Conservation (phyloP, 1,140 invertebrate genomes). For the Drosophila funebris region DNA sequence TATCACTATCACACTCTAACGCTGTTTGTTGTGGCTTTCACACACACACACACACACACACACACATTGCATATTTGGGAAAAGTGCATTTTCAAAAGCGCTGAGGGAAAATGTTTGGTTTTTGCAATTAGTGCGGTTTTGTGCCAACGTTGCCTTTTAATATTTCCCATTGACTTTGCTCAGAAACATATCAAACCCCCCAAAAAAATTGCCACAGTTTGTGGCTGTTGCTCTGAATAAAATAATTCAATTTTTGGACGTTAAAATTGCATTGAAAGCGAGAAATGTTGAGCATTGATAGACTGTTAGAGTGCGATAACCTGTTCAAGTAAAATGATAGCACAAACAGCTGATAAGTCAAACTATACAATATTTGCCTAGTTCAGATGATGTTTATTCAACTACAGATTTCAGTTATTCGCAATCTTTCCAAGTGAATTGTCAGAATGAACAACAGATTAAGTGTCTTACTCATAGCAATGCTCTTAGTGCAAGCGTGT, state of each 20-base stretch:
- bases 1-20: neutral
- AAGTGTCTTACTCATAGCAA: no score
- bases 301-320: no score
- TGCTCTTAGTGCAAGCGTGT: no score
- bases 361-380: no score
- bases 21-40: slow-evolving; percentile 44
- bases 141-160: slow-evolving; percentile 41
- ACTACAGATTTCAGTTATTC: no score
- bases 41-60: slow-evolving; percentile 6
- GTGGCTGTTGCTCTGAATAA: slow-evolving; percentile 23
- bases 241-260: slow-evolving; percentile 15
- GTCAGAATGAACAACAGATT: no score
- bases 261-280: neutral
- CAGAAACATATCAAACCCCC: no score
- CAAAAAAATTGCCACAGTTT: slow-evolving; percentile 24
- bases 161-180: slow-evolving; percentile 36
- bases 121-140: slow-evolving; percentile 54
- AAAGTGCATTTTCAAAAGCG: slow-evolving; percentile 48
- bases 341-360: no score
- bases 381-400: no score
- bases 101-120: slow-evolving; percentile 48
- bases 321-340: no score
- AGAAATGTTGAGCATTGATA: neutral
- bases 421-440: no score
- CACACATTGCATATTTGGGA: slow-evolving; percentile 24